Base-by-base conservation (phyloP, 2,113 vertebrate species). In the Myrmecophaga tridactyla region DNA sequence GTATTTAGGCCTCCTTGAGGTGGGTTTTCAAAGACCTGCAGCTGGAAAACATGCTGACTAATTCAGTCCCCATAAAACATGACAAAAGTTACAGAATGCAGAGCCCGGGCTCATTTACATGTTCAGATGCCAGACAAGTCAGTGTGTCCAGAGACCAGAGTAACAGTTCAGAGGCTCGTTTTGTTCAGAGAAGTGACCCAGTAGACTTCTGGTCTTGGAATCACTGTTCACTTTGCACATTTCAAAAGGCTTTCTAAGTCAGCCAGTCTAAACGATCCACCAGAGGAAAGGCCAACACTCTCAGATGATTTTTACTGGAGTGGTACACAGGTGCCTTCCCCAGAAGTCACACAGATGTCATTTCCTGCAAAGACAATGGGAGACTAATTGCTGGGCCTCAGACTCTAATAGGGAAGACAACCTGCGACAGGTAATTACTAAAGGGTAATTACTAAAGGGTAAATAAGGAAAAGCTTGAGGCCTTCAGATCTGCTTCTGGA, bases 311-410 rank as follows among this genome's bases (percentile, higher is more conserved):
- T 91, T 86, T 96, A 92, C 86, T 60, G 86, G 62, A 84, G 88
- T 65, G 92, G 92, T 88, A 94, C 96, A 75, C 23, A 65, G 62
- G 85, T 67, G 84, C 56, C 82, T 96, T 93, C 93, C 48, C 63
- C 46, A 96, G 58, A 85, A 96, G 96, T 92, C 96, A 95, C 89
- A 94, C 4, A 75, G 96, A 96, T 95, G 70, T 82, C 95, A 97
- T 89, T 97, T 97, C 96, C 97, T 94, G 83, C 65, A 91, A 91
- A 92, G 94, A 96, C 97, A 96, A 97, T 97, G 76, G 94, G 91
- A 94, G 89, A 83, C 90, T 96, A 96, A 97, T 92, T 94, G 90
- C 94, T 92, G 31, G 65, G 92, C 31, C 36, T 86, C 86, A 86
- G 60, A 72, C 69, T 91, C 86, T 72, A 82, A 83, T 11, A 63